Evolutionary conservation across 2,888 invertebrate genomes (phyloP).

Genomic region (Ceraclea dissimilis): DNA sequence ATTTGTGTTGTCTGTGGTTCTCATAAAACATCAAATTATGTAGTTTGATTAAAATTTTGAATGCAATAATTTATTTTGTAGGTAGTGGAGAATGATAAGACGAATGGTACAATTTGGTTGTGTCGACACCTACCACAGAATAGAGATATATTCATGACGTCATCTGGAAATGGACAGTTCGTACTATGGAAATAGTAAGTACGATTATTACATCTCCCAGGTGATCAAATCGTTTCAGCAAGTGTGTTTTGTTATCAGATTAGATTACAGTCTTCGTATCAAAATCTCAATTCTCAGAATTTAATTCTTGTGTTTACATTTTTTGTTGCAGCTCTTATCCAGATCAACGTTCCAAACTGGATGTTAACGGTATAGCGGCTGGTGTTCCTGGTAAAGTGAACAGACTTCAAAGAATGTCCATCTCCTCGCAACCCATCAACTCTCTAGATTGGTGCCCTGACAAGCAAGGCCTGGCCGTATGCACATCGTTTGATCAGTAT

Average conservation of each 20-base stretch:
- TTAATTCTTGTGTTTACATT: too few relatives aligned
- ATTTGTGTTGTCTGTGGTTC: background rate
- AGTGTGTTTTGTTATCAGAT: background rate
- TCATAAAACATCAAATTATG: background rate
- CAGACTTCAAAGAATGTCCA: slow-evolving; percentile 69
- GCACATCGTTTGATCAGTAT: slow-evolving; percentile 88
- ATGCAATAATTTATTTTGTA: slow-evolving; percentile 23
- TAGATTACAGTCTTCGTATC: too few relatives aligned
- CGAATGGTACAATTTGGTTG: slow-evolving; percentile 81
- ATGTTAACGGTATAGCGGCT: slow-evolving; percentile 59
- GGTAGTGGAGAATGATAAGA: slow-evolving; percentile 39
- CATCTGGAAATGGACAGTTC: slow-evolving; percentile 85
- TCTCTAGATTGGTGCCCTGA: slow-evolving; percentile 89
- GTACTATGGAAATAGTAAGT: slow-evolving; percentile 94
- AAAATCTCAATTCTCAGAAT: too few relatives aligned
- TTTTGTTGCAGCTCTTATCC: slow-evolving; percentile 63
- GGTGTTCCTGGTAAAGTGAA: slow-evolving; percentile 73
- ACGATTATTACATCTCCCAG: background rate
- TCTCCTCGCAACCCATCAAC: slow-evolving; percentile 84
- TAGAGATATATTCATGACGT: slow-evolving; percentile 83
- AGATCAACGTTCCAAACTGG: slow-evolving; percentile 60
- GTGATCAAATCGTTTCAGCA: background rate
- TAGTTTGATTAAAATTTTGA: background rate
- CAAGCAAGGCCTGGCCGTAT: slow-evolving; percentile 79
- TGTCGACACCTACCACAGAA: slow-evolving; percentile 88